Percentiles rank a stretch among this genome's conserved stretches.
Evolutionary conservation across 2,113 vertebrate species (phyloP).

Genomic region (Castor canadensis): DNA sequence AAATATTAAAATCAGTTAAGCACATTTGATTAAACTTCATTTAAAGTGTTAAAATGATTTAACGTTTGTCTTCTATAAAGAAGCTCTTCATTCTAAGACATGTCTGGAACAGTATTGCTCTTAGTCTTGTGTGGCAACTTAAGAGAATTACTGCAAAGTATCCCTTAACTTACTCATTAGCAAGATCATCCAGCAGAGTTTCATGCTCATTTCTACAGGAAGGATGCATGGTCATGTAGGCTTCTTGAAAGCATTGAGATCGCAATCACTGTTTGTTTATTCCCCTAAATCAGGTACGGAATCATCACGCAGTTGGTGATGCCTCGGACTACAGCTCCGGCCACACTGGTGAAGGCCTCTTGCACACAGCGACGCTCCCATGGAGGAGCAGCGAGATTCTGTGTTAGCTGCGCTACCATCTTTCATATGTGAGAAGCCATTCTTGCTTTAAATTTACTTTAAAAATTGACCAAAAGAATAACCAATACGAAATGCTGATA

Average conservation of each 20-base stretch:
- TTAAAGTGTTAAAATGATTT: neutral
- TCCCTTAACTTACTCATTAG: neutral
- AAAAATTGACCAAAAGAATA: neutral
- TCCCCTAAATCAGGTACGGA: neutral
- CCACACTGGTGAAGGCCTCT: neutral
- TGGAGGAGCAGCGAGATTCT: too few relatives aligned
- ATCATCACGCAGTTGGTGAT: neutral
- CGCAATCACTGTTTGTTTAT: neutral
- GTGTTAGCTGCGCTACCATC: neutral
- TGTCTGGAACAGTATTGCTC: neutral
- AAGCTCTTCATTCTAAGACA: neutral
- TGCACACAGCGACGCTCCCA: neutral
- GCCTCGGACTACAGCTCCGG: too few relatives aligned
- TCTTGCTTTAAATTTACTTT: slow-evolving; percentile 39
- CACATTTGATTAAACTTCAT: neutral
- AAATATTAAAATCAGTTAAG: neutral
- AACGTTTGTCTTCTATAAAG: neutral
- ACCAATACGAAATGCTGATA: neutral
- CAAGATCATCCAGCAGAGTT: neutral
- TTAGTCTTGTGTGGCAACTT: neutral
- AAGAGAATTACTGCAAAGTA: neutral
- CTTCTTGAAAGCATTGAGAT: neutral
- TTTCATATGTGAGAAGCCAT: slow-evolving; percentile 21
- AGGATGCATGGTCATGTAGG: neutral
- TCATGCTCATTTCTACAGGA: neutral